Evolutionary conservation across 2,113 vertebrate genomes (phyloP).

Genomic region (Neodon shergylaensis): DNA sequence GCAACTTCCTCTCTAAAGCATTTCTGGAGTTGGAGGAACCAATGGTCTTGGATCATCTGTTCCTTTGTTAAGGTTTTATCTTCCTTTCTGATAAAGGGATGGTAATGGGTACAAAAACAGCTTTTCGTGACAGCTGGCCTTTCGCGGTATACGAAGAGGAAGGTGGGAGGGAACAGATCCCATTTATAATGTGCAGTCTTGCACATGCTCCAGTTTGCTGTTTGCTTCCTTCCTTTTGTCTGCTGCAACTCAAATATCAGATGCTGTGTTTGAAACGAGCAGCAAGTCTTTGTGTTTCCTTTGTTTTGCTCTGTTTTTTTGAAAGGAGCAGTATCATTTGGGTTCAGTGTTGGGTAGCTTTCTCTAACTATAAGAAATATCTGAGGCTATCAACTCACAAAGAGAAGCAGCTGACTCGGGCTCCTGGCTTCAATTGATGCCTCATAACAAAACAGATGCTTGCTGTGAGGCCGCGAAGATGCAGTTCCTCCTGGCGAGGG

Average conservation of each 20-base stretch:
- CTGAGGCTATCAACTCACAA: not conserved
- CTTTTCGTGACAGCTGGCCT: slow-evolving; percentile 73
- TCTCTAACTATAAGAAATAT: not conserved
- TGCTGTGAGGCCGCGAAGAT: not conserved
- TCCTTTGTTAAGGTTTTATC: slow-evolving; percentile 73
- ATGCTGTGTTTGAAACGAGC: slow-evolving; percentile 11
- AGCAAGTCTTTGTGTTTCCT: not conserved
- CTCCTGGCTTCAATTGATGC: not conserved
- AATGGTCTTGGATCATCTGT: slow-evolving; percentile 65
- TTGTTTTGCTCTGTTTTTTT: not conserved
- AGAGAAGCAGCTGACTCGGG: not conserved
- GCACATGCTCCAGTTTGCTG: not conserved
- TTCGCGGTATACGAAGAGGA: slow-evolving; percentile 40
- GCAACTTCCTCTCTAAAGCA: slow-evolving; percentile 75
- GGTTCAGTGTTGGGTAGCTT: not conserved
- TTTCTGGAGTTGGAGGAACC: slow-evolving; percentile 67
- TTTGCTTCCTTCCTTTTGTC: slow-evolving; percentile 26
- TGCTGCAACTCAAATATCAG: slow-evolving; percentile 30
- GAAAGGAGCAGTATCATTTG: not conserved
- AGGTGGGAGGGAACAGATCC: slow-evolving; percentile 17
- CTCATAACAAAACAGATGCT: not conserved
- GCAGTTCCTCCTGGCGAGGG: not conserved
- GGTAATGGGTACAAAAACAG: slow-evolving; percentile 68
- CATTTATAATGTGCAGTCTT: slow-evolving; percentile 19
- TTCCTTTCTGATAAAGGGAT: slow-evolving; percentile 66